Percentiles rank a stretch among this genome's conserved stretches.
Evolutionary conservation across 2,113 vertebrate genomes (phyloP).

Genomic region (Leucosticte australis): DNA sequence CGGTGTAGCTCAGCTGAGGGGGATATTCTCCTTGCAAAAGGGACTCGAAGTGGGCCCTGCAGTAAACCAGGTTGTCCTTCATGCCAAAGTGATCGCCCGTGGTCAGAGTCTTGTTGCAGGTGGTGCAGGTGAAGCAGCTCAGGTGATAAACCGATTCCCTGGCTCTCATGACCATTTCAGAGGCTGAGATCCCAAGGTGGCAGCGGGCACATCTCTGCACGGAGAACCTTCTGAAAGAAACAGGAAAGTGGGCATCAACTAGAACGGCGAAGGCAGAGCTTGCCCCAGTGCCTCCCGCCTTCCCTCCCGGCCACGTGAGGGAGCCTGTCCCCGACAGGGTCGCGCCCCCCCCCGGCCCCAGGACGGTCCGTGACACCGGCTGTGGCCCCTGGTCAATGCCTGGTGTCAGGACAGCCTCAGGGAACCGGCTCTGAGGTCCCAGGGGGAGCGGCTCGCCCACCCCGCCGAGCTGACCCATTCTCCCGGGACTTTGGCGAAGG

Average conservation of each 20-base stretch:
- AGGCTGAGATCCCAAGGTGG: constrained; percentile 98
- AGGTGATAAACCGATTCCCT: constrained; percentile 98
- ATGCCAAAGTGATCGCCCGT: constrained; percentile 98
- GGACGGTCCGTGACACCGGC: background rate
- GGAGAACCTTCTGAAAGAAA: constrained; percentile 98
- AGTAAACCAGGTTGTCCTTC: constrained; percentile 99
- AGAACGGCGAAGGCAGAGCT: background rate
- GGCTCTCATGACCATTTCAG: constrained; percentile 99
- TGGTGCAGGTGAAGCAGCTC: constrained; percentile 98
- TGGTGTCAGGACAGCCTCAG: background rate
- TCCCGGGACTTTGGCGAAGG: accelerated
- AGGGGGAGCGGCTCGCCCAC: accelerated
- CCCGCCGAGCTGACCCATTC: background rate
- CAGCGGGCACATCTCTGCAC: constrained; percentile 99
- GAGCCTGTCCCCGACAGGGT: background rate
- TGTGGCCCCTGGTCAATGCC: background rate
- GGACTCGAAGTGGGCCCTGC: constrained; percentile 94
- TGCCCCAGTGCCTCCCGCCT: background rate
- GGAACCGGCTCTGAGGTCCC: background rate
- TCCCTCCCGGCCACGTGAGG: background rate
- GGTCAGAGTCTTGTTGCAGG: constrained; percentile 97
- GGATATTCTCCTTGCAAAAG: constrained; percentile 94
- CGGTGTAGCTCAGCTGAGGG: constrained; percentile 92
- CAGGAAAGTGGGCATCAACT: constrained; percentile 20
- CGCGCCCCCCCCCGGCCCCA: background rate